Evolutionary conservation across 2,113 vertebrate species (phyloP).

Genomic region (Myiopsitta monachus): DNA sequence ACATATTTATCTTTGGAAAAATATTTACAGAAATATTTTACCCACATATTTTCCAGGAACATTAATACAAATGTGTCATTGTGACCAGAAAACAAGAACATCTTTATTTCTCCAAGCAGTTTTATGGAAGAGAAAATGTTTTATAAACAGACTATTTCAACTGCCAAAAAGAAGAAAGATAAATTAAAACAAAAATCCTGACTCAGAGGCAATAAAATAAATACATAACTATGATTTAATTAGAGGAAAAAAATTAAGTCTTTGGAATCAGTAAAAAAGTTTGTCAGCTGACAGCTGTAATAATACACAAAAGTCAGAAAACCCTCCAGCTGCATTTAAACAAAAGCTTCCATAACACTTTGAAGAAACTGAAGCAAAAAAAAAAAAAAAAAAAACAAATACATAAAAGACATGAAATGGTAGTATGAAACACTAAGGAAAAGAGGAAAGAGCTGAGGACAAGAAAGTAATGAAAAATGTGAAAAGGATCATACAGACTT

Average conservation of each 20-base stretch:
- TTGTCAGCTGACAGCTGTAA: background rate
- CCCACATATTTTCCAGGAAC: background rate
- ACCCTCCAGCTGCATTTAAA: background rate
- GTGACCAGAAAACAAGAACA: background rate
- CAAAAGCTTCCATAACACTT: background rate
- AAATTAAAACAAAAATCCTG: background rate
- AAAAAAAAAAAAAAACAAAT: too few species aligned
- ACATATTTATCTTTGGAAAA: background rate
- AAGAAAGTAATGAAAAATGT: background rate
- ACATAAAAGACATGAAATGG: background rate
- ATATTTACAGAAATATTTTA: background rate
- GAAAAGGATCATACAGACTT: background rate
- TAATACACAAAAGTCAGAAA: background rate
- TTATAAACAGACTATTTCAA: background rate
- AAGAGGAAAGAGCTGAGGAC: background rate
- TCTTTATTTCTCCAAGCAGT: background rate
- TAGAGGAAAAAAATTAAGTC: background rate
- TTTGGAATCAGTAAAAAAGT: background rate
- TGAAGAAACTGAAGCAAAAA: background rate
- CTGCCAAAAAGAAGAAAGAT: background rate
- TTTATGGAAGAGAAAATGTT: background rate
- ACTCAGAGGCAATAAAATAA: background rate
- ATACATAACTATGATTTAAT: background rate
- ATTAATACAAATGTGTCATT: background rate
- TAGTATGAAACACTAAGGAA: background rate